phyloP scores from a whole-genome alignment of 64 coral and sea anemone genomes.

The Pachyseris speciosa region DNA sequence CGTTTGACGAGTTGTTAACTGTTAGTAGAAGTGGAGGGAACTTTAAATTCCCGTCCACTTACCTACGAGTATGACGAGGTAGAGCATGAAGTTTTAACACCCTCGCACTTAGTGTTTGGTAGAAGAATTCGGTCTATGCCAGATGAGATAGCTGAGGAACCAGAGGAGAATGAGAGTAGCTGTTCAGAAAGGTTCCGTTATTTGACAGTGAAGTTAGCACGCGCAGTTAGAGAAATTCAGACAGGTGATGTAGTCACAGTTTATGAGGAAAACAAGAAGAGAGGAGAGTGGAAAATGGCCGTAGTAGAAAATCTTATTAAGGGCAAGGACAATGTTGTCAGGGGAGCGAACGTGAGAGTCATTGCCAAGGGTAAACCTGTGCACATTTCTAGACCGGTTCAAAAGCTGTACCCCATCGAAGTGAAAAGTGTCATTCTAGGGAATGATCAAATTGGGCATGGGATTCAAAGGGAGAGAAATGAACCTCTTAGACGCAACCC shows the following conservation, averaged over 20 bases:
- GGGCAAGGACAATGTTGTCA: slow-evolving; percentile 39
- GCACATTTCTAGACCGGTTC: background rate
- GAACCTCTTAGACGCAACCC: background rate
- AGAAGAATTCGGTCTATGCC: no score
- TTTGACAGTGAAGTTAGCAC: no score
- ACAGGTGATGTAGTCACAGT: slow-evolving; percentile 37
- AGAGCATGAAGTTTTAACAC: no score
- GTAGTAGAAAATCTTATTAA: slow-evolving; percentile 13
- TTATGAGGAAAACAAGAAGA: slow-evolving; percentile 14
- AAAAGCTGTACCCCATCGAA: slow-evolving; percentile 55
- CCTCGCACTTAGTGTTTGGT: no score
- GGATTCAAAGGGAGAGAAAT: background rate
- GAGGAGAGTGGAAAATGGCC: slow-evolving; percentile 24
- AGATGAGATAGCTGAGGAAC: no score
- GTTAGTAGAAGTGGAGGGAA: no score
- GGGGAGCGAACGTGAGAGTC: slow-evolving; percentile 47
- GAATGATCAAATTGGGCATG: no score
- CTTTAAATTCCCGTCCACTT: no score
- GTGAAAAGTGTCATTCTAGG: background rate
- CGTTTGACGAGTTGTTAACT: no score
- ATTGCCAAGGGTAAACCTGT: slow-evolving; percentile 13
- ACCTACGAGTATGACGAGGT: no score
- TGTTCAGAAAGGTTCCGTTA: no score
- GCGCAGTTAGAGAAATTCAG: background rate
- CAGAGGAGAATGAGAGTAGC: no score